Base-by-base conservation (phyloP, 2,888 invertebrate genomes). In the Sinopyrophorus schimmeli region DNA sequence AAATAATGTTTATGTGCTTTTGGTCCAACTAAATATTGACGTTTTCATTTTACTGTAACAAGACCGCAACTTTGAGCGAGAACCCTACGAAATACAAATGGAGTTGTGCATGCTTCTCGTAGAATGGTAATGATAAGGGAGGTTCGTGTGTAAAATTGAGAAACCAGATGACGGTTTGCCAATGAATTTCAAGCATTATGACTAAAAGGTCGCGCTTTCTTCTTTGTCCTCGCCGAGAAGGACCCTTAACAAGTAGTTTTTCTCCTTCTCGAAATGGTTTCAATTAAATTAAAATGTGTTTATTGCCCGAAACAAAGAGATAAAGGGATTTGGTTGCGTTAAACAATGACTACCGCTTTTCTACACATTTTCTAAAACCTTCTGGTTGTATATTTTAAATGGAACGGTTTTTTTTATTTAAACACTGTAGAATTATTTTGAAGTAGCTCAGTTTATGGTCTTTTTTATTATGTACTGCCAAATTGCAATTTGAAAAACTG, bases 11-110 rank as follows among this genome's bases (percentile, higher is more conserved):
- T n/a, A n/a, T n/a, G n/a, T n/a, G 12, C 34, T 9, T 21, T 21
- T 20, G 12, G 12, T 12, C n/a, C 5, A 14, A 16, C 18, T 10
- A 26, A 10, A 12, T 42, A 42, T 34, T 24, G 42, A 42, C 42
- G 34, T 34, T 41, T 34, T 24, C 11, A 18, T 34, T 42, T 34
- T 24, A 15, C 12, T 15, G 26, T 26, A 41, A 24, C 32, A 42
- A 34, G 26, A 31, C 17, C 42, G 20, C 34, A 34, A 32, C 24
- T 24, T 26, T 42, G 38, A 35, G 35, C 23, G 23, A 35, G 21
- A 34, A 24, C 32, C 26, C 34, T 34, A 41, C 26, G 26, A 42
- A 42, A 42, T 42, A 42, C 42, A 31, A 41, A 41, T 41, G 41
- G 42, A 42, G 31, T 20, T 14, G 34, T 42, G 42, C 42, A 42